Evolutionary conservation across 2,797 vertebrate genomes (phyloP).

Genomic region (Helicolenus hilgendorfi): DNA sequence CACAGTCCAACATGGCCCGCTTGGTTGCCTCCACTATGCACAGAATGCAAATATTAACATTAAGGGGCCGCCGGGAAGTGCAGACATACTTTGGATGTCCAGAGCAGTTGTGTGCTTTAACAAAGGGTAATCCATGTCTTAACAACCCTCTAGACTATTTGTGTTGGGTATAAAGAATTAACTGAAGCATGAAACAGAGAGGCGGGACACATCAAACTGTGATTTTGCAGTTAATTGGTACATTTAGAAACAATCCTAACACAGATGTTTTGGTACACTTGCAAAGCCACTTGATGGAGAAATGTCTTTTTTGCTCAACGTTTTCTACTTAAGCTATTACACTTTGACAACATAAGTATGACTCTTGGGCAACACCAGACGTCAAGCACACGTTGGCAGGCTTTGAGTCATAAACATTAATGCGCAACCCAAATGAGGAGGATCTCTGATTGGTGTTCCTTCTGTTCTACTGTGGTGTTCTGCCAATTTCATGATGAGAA

Average conservation of each 20-base stretch:
- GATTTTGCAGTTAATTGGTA: slow-evolving; percentile 18
- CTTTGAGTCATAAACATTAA: slow-evolving; percentile 18
- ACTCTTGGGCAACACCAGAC: slow-evolving; percentile 16
- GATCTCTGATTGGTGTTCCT: background rate
- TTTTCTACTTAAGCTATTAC: background rate
- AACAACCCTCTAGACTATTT: background rate
- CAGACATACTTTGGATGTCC: slow-evolving; percentile 47
- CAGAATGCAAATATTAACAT: slow-evolving; percentile 87
- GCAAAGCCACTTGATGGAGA: background rate
- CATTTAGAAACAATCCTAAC: slow-evolving; percentile 10
- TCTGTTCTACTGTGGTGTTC: slow-evolving; percentile 15
- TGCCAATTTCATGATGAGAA: slow-evolving; percentile 39
- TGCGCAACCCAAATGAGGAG: slow-evolving; percentile 23
- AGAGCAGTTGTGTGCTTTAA: slow-evolving; percentile 36
- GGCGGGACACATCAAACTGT: background rate
- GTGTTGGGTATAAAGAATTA: background rate
- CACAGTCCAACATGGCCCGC: slow-evolving; percentile 51
- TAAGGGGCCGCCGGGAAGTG: slow-evolving; percentile 68
- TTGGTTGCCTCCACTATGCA: slow-evolving; percentile 68
- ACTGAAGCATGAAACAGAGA: slow-evolving; percentile 2
- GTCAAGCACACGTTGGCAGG: slow-evolving; percentile 17
- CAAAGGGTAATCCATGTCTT: slow-evolving; percentile 26
- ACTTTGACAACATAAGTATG: background rate
- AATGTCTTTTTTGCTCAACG: background rate
- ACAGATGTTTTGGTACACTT: slow-evolving; percentile 26